Evolutionary conservation across 2,888 invertebrate genomes (phyloP), one percentile per base, ranked within the genome.

Genomic region (Caenorhabditis japonica): DNA sequence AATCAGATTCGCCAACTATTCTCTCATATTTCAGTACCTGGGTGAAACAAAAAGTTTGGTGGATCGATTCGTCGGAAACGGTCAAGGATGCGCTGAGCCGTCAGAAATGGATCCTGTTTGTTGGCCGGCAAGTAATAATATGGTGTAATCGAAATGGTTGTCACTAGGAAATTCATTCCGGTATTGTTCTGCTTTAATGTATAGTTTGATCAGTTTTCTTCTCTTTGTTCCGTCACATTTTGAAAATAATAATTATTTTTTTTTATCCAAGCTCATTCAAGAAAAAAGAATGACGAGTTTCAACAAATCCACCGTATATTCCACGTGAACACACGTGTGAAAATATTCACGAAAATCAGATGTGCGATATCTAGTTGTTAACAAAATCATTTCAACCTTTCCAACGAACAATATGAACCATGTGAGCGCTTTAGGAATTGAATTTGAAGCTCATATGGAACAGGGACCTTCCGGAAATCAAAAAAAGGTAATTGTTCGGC

Each of bases 381-480:
- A n/a, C n/a, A n/a, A n/a, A n/a, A n/a, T 30, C 10, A 30, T 30
- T 30, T 30, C 30, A 30, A 30, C 30, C 10, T 30, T 30, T 30
- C 7, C 30, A 10, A 30, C 5, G 10, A 13, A 58, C 43, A 61
- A 44, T 15, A 7, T 1, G 41, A 41, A 43, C 55, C 61, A 33
- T 21, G 56, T 44, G 61, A 49, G 70, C 39, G n/a, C n/a, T n/a
- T n/a, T n/a, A n/a, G 70, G 51, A 10, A 49, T 27, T 39, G 60
- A 53, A 25, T 61, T 61, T 19, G 70, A 70, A 34, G 41, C 36
- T 46, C 51, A 34, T 15, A 53, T 71, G 59, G 39, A 58, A 39
- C 17, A 34, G 19, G 71, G 62, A 10, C 36, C 59, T 10, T 8
- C 53, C 2, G 72, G 66, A 5, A 64, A 72, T 36, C 41, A 64